A percentile compares a stretch with the other conserved stretches of the same genome.
These are phyloP conservation scores for Eupithecia insigniata DNA, from an alignment of 2,888 invertebrate genomes.

Conservation along the genomic window DNA sequence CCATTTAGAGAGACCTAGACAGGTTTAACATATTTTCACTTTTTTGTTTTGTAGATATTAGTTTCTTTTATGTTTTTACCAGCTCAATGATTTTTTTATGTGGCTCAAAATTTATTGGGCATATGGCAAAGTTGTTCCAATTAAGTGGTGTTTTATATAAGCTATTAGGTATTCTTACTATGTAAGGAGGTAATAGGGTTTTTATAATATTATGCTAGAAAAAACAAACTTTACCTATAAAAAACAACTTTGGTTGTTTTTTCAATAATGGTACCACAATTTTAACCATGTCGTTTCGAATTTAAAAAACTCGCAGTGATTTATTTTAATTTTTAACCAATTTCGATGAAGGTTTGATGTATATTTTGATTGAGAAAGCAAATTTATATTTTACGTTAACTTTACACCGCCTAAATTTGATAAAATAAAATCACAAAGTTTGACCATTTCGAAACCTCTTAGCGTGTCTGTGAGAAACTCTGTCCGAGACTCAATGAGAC, in stretches of 20 bases:
- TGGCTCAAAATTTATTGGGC: background rate
- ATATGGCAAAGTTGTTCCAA: background rate
- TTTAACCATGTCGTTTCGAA: background rate
- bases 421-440: slow-evolving; percentile 8
- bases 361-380: background rate
- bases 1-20: too few species aligned
- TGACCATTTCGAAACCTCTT: slow-evolving; percentile 47
- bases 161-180: background rate
- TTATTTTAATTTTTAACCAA: background rate
- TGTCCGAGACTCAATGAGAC: slow-evolving; percentile 64
- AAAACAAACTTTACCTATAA: too few species aligned
- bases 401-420: background rate
- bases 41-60: background rate
- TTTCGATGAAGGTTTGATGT: background rate
- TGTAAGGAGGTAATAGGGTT: background rate
- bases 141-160: background rate
- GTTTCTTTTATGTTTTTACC: background rate
- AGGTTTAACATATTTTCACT: background rate
- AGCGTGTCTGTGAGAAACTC: slow-evolving; percentile 63
- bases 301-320: background rate
- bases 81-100: background rate
- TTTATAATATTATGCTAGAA: background rate
- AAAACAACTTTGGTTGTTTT: background rate
- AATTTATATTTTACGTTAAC: background rate
- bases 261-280: background rate